Evolutionary conservation across 2,113 vertebrate species (phyloP).

Genomic region (Boleophthalmus pectinirostris): DNA sequence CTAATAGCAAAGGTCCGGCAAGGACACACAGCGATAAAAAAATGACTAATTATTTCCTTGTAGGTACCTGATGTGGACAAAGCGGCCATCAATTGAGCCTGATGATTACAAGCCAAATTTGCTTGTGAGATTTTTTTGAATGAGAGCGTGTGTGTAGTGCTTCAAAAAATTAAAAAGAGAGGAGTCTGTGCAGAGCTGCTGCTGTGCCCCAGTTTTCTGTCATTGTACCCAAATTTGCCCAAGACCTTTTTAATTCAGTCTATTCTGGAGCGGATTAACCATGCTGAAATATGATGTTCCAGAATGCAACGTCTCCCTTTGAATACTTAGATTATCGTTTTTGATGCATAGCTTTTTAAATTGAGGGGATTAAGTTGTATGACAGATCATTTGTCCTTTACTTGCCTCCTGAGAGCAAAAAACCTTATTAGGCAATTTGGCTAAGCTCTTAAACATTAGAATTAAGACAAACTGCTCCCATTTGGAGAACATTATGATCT

Average conservation of each 20-base stretch:
- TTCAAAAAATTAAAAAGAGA: conserved; percentile 38
- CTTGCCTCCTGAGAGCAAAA: background rate
- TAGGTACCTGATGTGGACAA: conserved; percentile 2
- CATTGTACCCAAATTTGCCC: conserved; percentile 49
- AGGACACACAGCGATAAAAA: conserved; percentile 26
- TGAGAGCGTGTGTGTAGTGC: conserved; percentile 4
- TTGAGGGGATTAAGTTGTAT: conserved; percentile 1
- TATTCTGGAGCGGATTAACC: conserved; percentile 41
- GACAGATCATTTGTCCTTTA: conserved; percentile 13
- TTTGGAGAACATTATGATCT: background rate
- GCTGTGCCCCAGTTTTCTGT: conserved; percentile 55
- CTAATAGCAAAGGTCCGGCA: conserved; percentile 37
- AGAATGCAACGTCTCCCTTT: conserved; percentile 26
- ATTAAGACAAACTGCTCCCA: conserved; percentile 2
- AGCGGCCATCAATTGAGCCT: background rate
- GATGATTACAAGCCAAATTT: conserved; percentile 8
- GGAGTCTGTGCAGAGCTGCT: conserved; percentile 13
- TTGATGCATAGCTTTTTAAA: conserved; percentile 1
- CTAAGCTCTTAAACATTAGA: background rate
- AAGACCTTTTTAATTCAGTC: conserved; percentile 47
- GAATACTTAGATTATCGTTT: conserved; percentile 15
- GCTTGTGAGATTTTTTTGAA: background rate
- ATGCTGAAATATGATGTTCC: conserved; percentile 11
- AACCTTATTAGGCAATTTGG: conserved; percentile 7
- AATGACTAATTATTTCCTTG: conserved; percentile 19